Evolutionary conservation across 2,888 invertebrate species (phyloP).

Genomic region (Netelia melanura): DNA sequence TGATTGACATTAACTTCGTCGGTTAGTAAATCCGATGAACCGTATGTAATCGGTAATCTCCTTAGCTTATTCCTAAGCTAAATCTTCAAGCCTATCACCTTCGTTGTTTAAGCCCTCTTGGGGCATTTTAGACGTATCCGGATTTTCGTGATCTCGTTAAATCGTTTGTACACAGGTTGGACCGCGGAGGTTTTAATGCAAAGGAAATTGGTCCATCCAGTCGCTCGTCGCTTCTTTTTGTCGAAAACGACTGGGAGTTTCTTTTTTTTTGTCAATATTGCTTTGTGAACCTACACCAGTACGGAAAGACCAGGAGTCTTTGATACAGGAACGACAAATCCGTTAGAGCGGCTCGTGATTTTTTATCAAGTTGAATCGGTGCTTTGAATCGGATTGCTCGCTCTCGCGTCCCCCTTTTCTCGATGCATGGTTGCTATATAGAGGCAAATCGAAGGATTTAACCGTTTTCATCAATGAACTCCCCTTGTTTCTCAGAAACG

Average conservation of each 20-base stretch:
- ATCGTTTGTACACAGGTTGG: not conserved
- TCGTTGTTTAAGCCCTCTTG: not conserved
- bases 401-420: too few species aligned
- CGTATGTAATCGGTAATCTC: too few species aligned
- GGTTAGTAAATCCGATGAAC: too few species aligned
- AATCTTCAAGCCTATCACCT: not conserved
- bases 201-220: not conserved
- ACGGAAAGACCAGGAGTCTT: slow-evolving; percentile 54
- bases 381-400: too few species aligned
- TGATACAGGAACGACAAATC: not conserved
- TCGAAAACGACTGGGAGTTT: too few species aligned
- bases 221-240: not conserved
- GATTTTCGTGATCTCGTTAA: not conserved
- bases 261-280: slow-evolving; percentile 28
- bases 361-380: too few species aligned
- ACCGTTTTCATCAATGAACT: too few species aligned
- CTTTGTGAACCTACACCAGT: slow-evolving; percentile 45
- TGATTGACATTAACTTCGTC: too few species aligned
- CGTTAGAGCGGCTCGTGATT: slow-evolving; percentile 21
- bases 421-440: too few species aligned
- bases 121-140: not conserved
- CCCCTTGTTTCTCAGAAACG: too few species aligned
- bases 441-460: too few species aligned
- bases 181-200: not conserved
- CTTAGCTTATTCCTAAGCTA: too few species aligned